Evolutionary conservation across 2,113 vertebrate genomes (phyloP).

Genomic region (Melanostigma gelatinosum): DNA sequence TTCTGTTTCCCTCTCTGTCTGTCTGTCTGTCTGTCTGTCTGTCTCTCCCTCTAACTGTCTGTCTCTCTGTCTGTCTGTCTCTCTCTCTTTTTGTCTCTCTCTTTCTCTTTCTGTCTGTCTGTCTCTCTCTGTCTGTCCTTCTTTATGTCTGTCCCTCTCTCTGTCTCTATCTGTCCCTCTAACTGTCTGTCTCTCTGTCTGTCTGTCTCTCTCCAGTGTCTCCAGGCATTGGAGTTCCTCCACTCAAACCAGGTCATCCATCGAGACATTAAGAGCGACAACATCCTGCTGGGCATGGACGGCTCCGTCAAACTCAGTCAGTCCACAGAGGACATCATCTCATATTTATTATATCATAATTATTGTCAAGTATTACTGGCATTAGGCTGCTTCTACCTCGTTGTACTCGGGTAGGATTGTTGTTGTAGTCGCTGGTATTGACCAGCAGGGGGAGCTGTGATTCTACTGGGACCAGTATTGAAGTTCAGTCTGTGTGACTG

Average conservation of each 20-base stretch:
- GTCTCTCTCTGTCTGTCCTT: not conserved
- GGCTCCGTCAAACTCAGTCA: conserved; percentile 98
- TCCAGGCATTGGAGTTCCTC: conserved; percentile 97
- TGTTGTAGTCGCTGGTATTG: conserved; percentile 3
- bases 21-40: no score
- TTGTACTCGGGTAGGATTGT: not conserved
- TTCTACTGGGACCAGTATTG: not conserved
- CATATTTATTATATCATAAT: not conserved
- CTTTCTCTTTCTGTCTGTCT: not conserved
- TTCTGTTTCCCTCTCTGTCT: no score
- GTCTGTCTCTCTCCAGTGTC: conserved; percentile 83
- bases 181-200: not conserved
- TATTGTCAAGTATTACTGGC: not conserved
- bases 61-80: not conserved
- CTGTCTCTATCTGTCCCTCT: not conserved
- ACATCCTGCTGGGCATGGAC: conserved; percentile 97
- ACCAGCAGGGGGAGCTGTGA: conserved; percentile 18
- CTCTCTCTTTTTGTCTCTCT: not conserved
- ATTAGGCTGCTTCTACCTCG: not conserved
- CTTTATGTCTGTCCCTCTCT: not conserved
- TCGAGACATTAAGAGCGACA: conserved; percentile 99
- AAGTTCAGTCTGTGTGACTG: not conserved
- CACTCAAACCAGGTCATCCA: conserved; percentile 98
- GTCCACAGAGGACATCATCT: conserved; percentile 44
- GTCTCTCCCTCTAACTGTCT: not conserved